Conservation (phyloP, 1,140 invertebrate species). For the Camponotus vicinus region DNA sequence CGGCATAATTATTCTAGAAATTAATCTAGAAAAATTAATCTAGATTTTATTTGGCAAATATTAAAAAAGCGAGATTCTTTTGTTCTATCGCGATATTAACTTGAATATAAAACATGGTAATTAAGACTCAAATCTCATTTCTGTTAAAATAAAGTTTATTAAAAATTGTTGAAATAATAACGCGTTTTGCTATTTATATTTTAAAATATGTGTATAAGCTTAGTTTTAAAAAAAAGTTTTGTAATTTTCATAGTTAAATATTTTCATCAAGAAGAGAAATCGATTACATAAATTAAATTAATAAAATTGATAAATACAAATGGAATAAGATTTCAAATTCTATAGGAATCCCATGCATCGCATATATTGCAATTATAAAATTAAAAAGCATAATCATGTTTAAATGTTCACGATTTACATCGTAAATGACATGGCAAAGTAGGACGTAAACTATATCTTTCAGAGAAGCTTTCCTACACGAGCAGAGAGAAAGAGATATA, state of each 20-base stretch:
- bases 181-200: not conserved
- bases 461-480: slow-evolving; percentile 7
- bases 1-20: not conserved
- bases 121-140: not conserved
- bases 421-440: slow-evolving; percentile 30
- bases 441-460: slow-evolving; percentile 41
- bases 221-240: not conserved
- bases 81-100: not conserved
- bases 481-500: slow-evolving; percentile 15
- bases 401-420: slow-evolving; percentile 42
- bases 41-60: not conserved
- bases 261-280: not conserved
- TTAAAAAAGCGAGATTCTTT: not conserved
- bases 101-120: not conserved
- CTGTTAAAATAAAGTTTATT: not conserved
- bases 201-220: not conserved
- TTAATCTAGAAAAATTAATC: not conserved
- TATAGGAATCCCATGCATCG: not conserved
- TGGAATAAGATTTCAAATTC: not conserved
- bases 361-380: slow-evolving; percentile 8
- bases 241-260: not conserved
- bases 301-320: not conserved
- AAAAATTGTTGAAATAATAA: not conserved
- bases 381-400: not conserved
- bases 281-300: not conserved